Evolutionary conservation across 1,140 invertebrate species (phyloP).

Genomic region (Halictus rubicundus): DNA sequence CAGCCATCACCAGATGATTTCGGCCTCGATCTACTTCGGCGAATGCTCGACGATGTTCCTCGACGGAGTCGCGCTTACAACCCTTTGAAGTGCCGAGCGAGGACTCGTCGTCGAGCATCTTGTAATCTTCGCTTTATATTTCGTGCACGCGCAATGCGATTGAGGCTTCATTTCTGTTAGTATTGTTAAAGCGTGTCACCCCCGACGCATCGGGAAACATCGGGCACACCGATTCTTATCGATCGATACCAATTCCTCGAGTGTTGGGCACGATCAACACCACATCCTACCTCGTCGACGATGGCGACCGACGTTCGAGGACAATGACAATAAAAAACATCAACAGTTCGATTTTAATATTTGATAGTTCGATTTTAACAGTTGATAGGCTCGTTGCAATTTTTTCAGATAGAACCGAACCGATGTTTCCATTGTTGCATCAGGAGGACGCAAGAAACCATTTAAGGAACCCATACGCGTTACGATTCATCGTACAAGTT

Average conservation of each 20-base stretch:
- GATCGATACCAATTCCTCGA: no score
- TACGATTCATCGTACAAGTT: no score
- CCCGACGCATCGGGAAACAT: slow-evolving; percentile 16
- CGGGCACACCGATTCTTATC: no score
- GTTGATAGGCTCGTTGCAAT: no score
- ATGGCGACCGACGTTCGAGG: no score
- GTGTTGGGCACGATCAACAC: no score
- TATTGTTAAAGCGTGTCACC: slow-evolving; percentile 27
- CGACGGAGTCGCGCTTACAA: not conserved
- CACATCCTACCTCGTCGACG: no score
- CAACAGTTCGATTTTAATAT: no score
- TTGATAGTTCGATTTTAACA: no score
- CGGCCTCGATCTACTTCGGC: not conserved
- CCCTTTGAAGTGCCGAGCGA: no score
- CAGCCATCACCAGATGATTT: not conserved
- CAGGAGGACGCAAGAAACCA: slow-evolving; percentile 11
- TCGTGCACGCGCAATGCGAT: slow-evolving; percentile 51
- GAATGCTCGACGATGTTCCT: slow-evolving; percentile 7
- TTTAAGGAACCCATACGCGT: not conserved
- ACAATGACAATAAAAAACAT: no score
- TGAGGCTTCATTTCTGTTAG: slow-evolving; percentile 51
- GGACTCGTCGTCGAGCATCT: slow-evolving; percentile 23
- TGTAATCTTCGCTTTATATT: slow-evolving; percentile 34
- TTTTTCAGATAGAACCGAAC: no score
- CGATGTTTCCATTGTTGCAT: not conserved